phyloP scores from a whole-genome alignment of 2,797 vertebrate species.

The Notamacropus eugenii region DNA sequence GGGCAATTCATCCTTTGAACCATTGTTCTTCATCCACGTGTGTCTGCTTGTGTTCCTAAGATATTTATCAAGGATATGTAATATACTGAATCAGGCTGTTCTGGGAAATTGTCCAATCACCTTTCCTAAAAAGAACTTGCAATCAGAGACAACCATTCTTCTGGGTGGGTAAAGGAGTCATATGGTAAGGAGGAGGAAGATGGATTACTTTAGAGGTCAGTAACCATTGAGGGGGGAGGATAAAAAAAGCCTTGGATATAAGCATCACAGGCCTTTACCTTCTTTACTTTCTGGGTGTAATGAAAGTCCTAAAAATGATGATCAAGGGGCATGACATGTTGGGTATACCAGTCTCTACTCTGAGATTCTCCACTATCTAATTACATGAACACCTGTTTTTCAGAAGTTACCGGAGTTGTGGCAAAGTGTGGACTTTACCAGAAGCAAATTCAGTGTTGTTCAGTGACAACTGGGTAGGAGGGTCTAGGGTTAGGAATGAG shows the following conservation, averaged over 20 bases:
- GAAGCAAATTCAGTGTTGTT: background rate
- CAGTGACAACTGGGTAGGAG: background rate
- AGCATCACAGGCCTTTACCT: background rate
- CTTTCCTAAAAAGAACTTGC: slow-evolving; percentile 26
- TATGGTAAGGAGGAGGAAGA: background rate
- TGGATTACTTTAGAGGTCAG: slow-evolving; percentile 9
- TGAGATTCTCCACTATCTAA: background rate
- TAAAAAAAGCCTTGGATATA: background rate
- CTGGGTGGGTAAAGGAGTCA: slow-evolving; percentile 2
- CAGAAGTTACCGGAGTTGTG: background rate
- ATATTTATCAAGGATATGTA: slow-evolving; percentile 42
- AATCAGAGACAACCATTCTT: background rate
- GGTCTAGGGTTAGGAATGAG: background rate
- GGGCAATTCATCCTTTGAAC: slow-evolving; percentile 38
- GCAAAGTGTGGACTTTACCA: background rate
- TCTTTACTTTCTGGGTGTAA: background rate
- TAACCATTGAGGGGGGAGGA: background rate
- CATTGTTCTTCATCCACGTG: background rate
- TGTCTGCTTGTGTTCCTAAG: slow-evolving; percentile 10
- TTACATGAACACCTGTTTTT: background rate
- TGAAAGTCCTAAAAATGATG: background rate
- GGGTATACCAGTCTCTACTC: background rate
- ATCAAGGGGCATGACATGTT: background rate
- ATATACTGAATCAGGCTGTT: slow-evolving; percentile 16
- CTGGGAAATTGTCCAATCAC: slow-evolving; percentile 3